Base-by-base conservation (phyloP, 2,113 vertebrate species). In the Ciconia boyciana region DNA sequence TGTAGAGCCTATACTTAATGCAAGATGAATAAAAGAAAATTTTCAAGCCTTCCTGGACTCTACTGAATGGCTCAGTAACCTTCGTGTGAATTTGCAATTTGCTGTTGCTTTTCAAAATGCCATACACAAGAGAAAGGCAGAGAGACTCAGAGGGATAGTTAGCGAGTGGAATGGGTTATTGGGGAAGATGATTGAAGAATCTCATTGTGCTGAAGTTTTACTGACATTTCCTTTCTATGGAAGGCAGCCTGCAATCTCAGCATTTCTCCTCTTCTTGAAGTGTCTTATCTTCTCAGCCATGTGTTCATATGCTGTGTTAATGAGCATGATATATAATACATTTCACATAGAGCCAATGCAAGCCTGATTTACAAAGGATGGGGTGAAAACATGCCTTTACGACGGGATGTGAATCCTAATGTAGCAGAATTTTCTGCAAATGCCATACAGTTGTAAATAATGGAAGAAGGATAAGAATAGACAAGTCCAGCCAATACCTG, bases 241-340 rank as follows among this genome's bases (percentile, higher is more conserved):
- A 83, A 84, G 44, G 77, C 83, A 87, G 61, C 43, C 84, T 95
- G 80, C 68, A 85, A 89, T 41, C 72, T 95, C 88, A 95, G 89
- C 95, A 75, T 28, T 95, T 75, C 72, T 83, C 60, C 69, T 64
- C 72, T 69, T 91, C 83, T 84, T 72, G 34, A 80, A 84, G 46
- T 7, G 49, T 26, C 93, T 97, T 96, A 95, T 97, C 96, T 97
- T 49, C 16, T 29, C 94, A 79, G 62, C 92, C 95, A 87, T 92
- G 92, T 89, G 94, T 69, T 94, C 80, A 20, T 54, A 60, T 9
- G 61, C 72, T 41, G 58, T 84, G 90, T 94, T 97, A 96, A 97
- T 87, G 93, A 94, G 91, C 44, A 21, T 58, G 61, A 93, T 82
- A 87, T 85, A 95, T 36, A 96, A 94, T 65, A 79, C 83, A 62